Base-by-base conservation (phyloP, 2,888 invertebrate species). In the Lycocerus yunnanus region DNA sequence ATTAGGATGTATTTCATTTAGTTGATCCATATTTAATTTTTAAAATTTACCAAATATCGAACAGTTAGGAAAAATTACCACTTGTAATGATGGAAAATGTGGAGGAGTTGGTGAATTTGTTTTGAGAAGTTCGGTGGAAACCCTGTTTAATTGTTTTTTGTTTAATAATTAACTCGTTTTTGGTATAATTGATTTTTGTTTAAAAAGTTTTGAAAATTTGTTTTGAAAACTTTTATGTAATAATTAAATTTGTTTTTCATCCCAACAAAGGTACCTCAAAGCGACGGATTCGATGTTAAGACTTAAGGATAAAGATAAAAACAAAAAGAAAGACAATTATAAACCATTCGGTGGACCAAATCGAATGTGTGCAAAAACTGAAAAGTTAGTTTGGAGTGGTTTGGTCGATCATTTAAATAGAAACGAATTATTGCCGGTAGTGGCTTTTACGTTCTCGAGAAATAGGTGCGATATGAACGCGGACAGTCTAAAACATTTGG, bases 391-490 rank as follows among this genome's bases (percentile, higher is more conserved):
- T 84, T 97, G 95, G 94, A 90, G 92, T 58, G 93, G 93, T 3
- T 89, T 97, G 67, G 92, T 98, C 60, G 93, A 94, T 80, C 95
- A 96, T 87, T 89, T 99, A 69, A 66, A 60, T 16, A 91, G 92
- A 76, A 90, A 92, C 75, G 93, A 97, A 81, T 93, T 96, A 84
- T 88, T 99, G 71, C 99, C 99, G 0, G 95, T 96, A 0, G 97
- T 99, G 0, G 94, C 95, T 0, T 99, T 99, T 84, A 97, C 96
- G 0, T 91, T 99, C 79, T 98, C 98, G 0, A 89, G 97, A 78
- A 94, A 92, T 81, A 91, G 94, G 85, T 97, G 94, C 84, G 93
- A 95, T 82, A 88, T 88, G 68, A 93, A 92, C 81, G 92, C 93
- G 0, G 85, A 83, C 16, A 84, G 81, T 77, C 80, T 93, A 66